Evolutionary conservation across 1,140 invertebrate species (phyloP), one percentile per base, ranked within the genome.

Genomic region (Plectrocnemia conspersa): DNA sequence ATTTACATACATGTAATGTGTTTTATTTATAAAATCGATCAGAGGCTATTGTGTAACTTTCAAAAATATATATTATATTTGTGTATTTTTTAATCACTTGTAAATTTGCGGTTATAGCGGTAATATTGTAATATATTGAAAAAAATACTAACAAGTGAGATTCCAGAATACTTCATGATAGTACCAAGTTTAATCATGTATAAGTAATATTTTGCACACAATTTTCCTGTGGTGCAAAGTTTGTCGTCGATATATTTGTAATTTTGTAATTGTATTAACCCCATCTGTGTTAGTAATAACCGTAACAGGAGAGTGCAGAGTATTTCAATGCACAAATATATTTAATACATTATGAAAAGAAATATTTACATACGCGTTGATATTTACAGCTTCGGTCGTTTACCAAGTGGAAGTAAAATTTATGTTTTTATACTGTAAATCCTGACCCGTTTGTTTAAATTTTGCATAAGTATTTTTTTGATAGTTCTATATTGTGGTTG

Each of bases 321-420:
- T 3, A 47, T 27, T 47, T 10, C 19, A 25, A n/a, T 47, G 44
- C 44, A 47, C 44, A 47, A 47, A 44, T 44, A 44, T 41, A 41
- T 23, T 45, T 45, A 45, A 22, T 9, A 23, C 21, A 23, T 9
- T 38, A 38, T n/a, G n/a, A n/a, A n/a, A n/a, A 38, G 18, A 16
- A 38, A 38, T 38, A 38, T 45, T 45, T 45, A 23, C 42, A 24
- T n/a, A n/a, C n/a, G n/a, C 16, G 25, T 47, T 47, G 15, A 47
- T 27, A 38, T 38, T 38, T 38, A 38, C 35, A 38, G 35, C 35
- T 38, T 38, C 35, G 13, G 18, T 38, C 18, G 7, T 38, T 16
- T 38, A 38, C 11, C 11, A 38, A 38, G 7, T 38, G 18, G 35
- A 38, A 38, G 35, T 38, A n/a, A n/a, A n/a, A n/a, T n/a, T n/a